Conservation (phyloP, 2,888 invertebrate species). For the Tricholauxania praeusta region DNA sequence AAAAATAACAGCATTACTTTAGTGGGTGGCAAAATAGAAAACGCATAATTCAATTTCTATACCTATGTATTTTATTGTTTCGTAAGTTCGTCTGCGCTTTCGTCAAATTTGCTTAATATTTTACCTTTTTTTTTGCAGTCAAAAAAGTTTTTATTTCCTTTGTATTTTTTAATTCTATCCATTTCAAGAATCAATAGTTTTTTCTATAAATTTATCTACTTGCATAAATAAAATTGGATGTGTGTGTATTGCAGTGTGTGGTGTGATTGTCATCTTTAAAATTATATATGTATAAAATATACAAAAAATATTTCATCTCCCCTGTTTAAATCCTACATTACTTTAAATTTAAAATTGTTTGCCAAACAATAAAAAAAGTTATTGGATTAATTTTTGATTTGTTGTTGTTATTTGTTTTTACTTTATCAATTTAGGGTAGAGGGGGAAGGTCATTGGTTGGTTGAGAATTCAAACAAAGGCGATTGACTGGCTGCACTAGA, state of each 20-base stretch:
- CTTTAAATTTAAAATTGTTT: background rate
- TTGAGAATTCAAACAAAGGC: slow-evolving; percentile 27
- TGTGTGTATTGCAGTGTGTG: background rate
- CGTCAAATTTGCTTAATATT: no score
- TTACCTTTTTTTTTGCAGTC: no score
- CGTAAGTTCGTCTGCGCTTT: slow-evolving; percentile 11
- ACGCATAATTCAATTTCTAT: background rate
- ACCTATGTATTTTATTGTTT: slow-evolving; percentile 6
- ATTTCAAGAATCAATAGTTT: no score
- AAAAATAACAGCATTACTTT: background rate
- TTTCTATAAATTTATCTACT: no score
- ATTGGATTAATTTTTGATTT: slow-evolving; percentile 1
- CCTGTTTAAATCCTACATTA: background rate
- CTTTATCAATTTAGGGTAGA: background rate
- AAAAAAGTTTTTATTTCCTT: no score
- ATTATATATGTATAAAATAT: background rate
- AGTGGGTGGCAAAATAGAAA: background rate
- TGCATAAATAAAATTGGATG: background rate
- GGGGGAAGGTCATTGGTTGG: slow-evolving; percentile 17
- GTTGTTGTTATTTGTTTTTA: slow-evolving; percentile 17
- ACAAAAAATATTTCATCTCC: background rate
- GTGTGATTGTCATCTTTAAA: slow-evolving; percentile 8
- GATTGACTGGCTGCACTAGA: slow-evolving; percentile 23
- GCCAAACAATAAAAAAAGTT: background rate
- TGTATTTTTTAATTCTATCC: no score